Evolutionary conservation across 2,113 vertebrate species (phyloP).

Genomic region (Polypterus bichir): DNA sequence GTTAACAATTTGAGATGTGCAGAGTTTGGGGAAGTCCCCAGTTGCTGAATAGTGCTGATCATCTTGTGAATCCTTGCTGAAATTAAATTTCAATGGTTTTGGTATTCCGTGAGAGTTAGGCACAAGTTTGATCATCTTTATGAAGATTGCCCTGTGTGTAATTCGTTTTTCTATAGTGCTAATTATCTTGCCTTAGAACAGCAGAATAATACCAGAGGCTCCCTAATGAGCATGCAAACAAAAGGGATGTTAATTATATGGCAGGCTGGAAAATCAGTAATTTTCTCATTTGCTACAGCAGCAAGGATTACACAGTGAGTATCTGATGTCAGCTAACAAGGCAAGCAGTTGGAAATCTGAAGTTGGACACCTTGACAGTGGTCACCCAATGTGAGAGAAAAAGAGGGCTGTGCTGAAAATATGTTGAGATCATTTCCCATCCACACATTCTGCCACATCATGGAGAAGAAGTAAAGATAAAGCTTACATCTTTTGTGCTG

Average conservation of each 20-base stretch:
- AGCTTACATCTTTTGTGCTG: too few relatives aligned
- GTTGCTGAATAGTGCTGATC: too few relatives aligned
- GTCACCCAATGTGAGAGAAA: too few relatives aligned
- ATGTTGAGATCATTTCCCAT: too few relatives aligned
- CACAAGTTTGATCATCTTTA: neutral
- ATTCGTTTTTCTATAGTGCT: slow-evolving; percentile 5
- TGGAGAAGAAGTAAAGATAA: too few relatives aligned
- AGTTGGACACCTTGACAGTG: neutral
- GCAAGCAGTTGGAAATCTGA: slow-evolving; percentile 1
- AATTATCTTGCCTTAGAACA: slow-evolving; percentile 2
- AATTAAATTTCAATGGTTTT: too few relatives aligned
- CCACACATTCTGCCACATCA: too few relatives aligned
- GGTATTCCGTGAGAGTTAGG: too few relatives aligned
- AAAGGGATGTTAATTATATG: slow-evolving; percentile 5
- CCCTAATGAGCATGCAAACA: slow-evolving; percentile 2
- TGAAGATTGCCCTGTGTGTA: slow-evolving; percentile 3
- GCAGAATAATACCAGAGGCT: neutral
- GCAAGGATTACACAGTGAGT: neutral
- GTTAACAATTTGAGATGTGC: too few relatives aligned
- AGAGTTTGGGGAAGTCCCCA: too few relatives aligned
- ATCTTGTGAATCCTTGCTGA: too few relatives aligned
- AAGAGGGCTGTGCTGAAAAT: too few relatives aligned
- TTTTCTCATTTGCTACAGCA: slow-evolving; percentile 6
- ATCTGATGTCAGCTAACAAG: neutral
- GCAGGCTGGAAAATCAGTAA: slow-evolving; percentile 4